Percentiles rank a stretch among this genome's conserved stretches.
These are phyloP conservation scores for Leucophenga montana DNA, from an alignment of 2,888 invertebrate species.

Conservation along the genomic window DNA sequence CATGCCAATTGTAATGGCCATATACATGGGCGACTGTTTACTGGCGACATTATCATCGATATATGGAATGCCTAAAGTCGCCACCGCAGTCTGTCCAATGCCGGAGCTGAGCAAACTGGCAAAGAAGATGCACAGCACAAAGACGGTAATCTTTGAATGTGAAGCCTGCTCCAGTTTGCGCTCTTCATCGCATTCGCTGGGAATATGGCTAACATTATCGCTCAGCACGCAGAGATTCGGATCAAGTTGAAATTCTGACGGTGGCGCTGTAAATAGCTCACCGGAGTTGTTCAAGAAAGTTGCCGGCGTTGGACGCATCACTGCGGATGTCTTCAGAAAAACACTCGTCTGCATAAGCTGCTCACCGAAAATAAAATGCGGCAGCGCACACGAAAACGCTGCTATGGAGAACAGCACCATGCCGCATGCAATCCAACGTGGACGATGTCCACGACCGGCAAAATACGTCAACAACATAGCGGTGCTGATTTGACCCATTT, in stretches of 20 bases:
- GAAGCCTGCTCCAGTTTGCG: conserved; percentile 79
- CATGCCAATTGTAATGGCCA: conserved; percentile 94
- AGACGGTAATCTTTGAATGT: conserved; percentile 84
- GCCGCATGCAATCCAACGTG: conserved; percentile 94
- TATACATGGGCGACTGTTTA: conserved; percentile 92
- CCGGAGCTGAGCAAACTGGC: conserved; percentile 90
- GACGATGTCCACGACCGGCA: conserved; percentile 92
- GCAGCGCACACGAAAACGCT: conserved; percentile 88
- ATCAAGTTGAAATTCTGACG: conserved; percentile 35
- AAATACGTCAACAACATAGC: conserved; percentile 90
- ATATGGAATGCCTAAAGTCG: conserved; percentile 93
- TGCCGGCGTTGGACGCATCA: not conserved
- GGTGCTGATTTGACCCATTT: conserved; percentile 94
- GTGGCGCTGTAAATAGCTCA: conserved; percentile 23
- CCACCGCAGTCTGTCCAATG: conserved; percentile 93
- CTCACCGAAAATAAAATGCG: conserved; percentile 89
- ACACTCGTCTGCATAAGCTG: conserved; percentile 75
- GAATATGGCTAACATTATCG: conserved; percentile 50
- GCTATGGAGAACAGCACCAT: conserved; percentile 91
- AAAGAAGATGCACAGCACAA: conserved; percentile 91
- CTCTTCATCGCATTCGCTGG: conserved; percentile 76
- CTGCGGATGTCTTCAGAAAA: conserved; percentile 48
- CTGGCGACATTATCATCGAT: conserved; percentile 95
- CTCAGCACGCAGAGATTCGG: conserved; percentile 63
- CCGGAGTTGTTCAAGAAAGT: not conserved